phyloP scores from a whole-genome alignment of 2,113 vertebrate species.

The Aviceda subcristata region DNA sequence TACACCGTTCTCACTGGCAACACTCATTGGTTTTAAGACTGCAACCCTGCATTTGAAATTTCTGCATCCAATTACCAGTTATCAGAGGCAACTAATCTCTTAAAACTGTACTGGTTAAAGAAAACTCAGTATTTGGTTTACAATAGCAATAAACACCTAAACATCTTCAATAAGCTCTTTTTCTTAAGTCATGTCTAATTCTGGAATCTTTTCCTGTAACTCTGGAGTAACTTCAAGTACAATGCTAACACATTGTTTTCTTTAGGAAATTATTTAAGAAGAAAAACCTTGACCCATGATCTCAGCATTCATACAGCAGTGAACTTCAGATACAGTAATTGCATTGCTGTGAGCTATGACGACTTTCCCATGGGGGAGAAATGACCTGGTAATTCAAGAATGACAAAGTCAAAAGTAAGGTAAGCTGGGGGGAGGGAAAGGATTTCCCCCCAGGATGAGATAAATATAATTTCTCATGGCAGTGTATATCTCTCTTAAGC shows the following conservation, averaged over 20 bases:
- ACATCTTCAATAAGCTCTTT: neutral
- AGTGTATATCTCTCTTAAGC: slow-evolving; percentile 60
- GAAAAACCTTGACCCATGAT: neutral
- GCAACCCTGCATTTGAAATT: neutral
- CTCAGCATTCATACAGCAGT: neutral
- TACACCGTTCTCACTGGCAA: neutral
- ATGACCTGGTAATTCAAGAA: slow-evolving; percentile 50
- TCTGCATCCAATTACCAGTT: neutral
- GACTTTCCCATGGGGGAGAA: slow-evolving; percentile 44
- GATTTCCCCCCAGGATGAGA: slow-evolving; percentile 45
- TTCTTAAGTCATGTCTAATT: neutral
- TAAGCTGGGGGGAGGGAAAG: slow-evolving; percentile 38
- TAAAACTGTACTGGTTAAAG: neutral
- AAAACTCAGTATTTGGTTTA: neutral
- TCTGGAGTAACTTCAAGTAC: neutral
- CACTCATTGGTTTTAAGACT: neutral
- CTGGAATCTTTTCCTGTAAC: neutral
- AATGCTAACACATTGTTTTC: slow-evolving; percentile 11
- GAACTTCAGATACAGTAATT: slow-evolving; percentile 31
- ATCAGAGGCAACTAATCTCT: neutral
- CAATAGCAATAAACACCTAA: neutral
- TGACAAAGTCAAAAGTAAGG: slow-evolving; percentile 56
- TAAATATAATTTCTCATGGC: slow-evolving; percentile 69
- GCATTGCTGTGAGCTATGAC: slow-evolving; percentile 21
- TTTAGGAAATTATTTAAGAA: slow-evolving; percentile 35